Evolutionary conservation across 30 jellyfish, hydroid and myxozoan species (phyloP), one percentile per base, ranked within the genome.

Genomic region (Haliclystus octoradiatus): DNA sequence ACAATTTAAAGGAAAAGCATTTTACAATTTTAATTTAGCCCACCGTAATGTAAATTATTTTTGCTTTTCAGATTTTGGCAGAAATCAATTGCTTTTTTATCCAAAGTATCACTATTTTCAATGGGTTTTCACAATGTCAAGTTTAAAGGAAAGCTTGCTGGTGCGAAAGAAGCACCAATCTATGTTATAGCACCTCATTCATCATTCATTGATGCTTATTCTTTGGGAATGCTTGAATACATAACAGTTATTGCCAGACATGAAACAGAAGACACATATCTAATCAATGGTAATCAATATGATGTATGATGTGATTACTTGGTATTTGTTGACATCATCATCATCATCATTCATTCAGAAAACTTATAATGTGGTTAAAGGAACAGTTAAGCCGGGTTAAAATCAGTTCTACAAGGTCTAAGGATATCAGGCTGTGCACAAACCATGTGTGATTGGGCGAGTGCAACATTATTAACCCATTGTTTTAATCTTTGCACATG

Each of bases 131-230:
- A 76, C 51, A 33, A 73, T 52, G 67, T 89, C 19, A 69, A 80
- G 51, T 66, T 63, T 25, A 89, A 89, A 63, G 98, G 98, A 13
- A 50, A 82, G 46, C 64, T 82, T 2, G 91, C 98, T 4, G 80
- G 78, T 73, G 49, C 92, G 3, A 63, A 77, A 30, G 95, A 81
- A n/a, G 98, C 98, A 3, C 98, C 98, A 26, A 75, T 89, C 19
- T 71, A 73, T 62, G 95, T 89, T 0, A 66, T 67, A 25, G 98
- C 95, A 3, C 98, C 98, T 15, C 98, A 89, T 61, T 65, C 86
- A 0, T 35, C 91, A 61, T 89, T 89, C 46, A 69, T 89, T 57
- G 98, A 89, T 72, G 93, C 84, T 1, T 64, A 69, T 3, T 31
- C 76, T 40, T 19, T 40, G 9, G 57, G 57, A 40, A 40, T 40